A percentile compares a stretch with the other conserved stretches of the same genome.
phyloP scores from a whole-genome alignment of 1,140 invertebrate genomes.

The Brachionus rotundiformis region DNA sequence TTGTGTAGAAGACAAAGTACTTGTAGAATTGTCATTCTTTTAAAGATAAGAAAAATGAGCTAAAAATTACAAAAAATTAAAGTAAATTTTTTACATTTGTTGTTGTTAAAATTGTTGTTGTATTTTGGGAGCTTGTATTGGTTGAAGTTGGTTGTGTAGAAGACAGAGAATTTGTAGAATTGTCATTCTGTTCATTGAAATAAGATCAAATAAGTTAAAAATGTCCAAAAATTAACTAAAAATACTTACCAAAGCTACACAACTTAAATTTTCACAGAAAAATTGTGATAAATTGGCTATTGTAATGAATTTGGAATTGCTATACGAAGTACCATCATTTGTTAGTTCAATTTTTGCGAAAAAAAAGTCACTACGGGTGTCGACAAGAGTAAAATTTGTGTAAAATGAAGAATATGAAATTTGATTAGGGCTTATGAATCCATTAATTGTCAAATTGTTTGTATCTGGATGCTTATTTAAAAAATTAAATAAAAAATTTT shows the following conservation, averaged over 20 bases:
- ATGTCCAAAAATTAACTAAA: background rate
- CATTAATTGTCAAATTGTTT: background rate
- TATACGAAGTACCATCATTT: background rate
- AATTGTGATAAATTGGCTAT: background rate
- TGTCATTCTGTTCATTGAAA: no score
- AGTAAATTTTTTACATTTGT: no score
- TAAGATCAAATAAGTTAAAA: no score
- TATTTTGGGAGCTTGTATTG: no score
- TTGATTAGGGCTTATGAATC: background rate
- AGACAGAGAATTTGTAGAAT: no score
- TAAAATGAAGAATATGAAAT: background rate
- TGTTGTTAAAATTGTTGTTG: no score
- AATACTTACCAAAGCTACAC: background rate
- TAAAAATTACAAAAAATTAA: no score
- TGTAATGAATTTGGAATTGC: background rate
- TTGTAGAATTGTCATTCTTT: no score
- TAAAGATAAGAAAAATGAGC: no score
- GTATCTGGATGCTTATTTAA: background rate
- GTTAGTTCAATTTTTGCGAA: constrained; percentile 10
- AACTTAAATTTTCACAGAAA: background rate
- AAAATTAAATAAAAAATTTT: background rate
- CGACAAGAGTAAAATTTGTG: background rate
- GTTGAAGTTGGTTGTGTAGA: no score
- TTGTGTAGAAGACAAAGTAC: no score
- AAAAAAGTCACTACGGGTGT: background rate